Percentiles rank a stretch among this genome's conserved stretches.
These are phyloP conservation scores for Conops quadrifasciatus DNA, from an alignment of 2,888 invertebrate genomes.

Conservation along the genomic window DNA sequence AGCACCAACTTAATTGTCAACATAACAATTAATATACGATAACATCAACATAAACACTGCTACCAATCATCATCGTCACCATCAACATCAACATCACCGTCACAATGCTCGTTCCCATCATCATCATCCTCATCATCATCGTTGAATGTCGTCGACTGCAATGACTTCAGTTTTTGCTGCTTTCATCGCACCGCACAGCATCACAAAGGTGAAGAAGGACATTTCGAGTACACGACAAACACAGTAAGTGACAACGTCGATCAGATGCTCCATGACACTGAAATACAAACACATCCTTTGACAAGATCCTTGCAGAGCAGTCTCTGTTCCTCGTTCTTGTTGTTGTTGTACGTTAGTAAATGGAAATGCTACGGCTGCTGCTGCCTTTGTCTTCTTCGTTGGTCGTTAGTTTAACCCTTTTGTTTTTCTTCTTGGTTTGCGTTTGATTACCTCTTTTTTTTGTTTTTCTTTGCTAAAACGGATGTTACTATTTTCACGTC, in stretches of 20 bases:
- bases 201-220: conserved; percentile 53
- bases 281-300: conserved; percentile 56
- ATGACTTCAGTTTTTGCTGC: conserved; percentile 31
- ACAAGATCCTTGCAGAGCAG: background rate
- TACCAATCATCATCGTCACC: background rate
- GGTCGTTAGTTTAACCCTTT: too few relatives aligned
- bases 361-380: background rate
- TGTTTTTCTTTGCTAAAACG: background rate
- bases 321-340: background rate
- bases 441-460: background rate
- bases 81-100: background rate
- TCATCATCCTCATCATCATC: conserved; percentile 37
- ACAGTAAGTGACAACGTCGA: conserved; percentile 57
- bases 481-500: background rate
- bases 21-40: too few relatives aligned
- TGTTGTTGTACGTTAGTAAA: background rate
- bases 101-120: too few relatives aligned
- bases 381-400: background rate
- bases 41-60: background rate
- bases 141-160: conserved; percentile 40
- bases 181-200: conserved; percentile 52
- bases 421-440: too few relatives aligned
- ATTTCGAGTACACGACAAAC: conserved; percentile 57
- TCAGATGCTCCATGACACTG: conserved; percentile 54
- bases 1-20: too few relatives aligned